These are phyloP conservation scores for Acronicta alni DNA, from an alignment of 2,888 invertebrate genomes.

Conservation along the genomic window DNA sequence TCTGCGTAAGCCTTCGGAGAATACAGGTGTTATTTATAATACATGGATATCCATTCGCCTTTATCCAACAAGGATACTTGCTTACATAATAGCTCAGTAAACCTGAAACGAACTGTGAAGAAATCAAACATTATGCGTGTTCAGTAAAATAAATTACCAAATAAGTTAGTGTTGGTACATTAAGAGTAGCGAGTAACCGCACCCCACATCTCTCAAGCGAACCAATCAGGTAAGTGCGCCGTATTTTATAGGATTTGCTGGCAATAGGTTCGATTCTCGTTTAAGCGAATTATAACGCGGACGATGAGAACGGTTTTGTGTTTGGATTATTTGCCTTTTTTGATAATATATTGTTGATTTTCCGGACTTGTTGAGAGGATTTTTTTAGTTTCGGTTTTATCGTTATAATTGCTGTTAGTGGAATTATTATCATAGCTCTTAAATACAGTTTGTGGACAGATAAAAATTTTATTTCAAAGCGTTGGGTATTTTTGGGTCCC, in stretches of 20 bases:
- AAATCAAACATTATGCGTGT: slow-evolving; percentile 26
- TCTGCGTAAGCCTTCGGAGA: too few species aligned
- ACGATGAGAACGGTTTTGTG: slow-evolving; percentile 17
- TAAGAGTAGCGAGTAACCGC: slow-evolving; percentile 42
- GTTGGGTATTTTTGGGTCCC: too few species aligned
- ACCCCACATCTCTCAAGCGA: slow-evolving; percentile 51
- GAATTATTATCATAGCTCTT: too few species aligned
- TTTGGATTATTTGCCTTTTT: slow-evolving; percentile 10
- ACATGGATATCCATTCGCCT: too few species aligned
- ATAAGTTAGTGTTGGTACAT: slow-evolving; percentile 44
- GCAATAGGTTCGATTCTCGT: slow-evolving; percentile 54
- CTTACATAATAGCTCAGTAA: slow-evolving; percentile 17
- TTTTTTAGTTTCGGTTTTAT: too few species aligned
- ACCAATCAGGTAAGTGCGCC: slow-evolving; percentile 76
- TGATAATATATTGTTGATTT: not conserved
- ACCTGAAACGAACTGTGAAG: slow-evolving; percentile 22
- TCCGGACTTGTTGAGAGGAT: slow-evolving; percentile 7
- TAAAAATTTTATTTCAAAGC: too few species aligned
- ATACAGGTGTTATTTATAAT: too few species aligned
- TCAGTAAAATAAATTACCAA: slow-evolving; percentile 57
- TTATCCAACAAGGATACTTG: too few species aligned
- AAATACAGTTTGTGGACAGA: too few species aligned
- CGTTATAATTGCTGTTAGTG: too few species aligned
- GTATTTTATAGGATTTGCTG: slow-evolving; percentile 69
- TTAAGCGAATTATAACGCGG: slow-evolving; percentile 57